Evolutionary conservation across 1,140 invertebrate genomes (phyloP).

Genomic region (Drosophila kanapiae): DNA sequence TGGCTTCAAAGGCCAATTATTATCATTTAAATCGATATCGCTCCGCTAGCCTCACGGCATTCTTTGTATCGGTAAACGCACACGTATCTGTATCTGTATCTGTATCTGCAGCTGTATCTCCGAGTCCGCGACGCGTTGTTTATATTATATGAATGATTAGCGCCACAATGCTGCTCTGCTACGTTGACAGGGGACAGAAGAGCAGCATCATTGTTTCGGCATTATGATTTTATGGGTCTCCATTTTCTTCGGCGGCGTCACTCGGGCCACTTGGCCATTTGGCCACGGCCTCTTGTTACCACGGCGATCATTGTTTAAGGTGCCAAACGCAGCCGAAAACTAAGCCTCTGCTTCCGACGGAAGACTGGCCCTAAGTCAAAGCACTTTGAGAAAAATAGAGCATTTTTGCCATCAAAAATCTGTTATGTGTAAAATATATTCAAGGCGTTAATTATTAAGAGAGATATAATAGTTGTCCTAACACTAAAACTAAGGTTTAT

Average conservation of each 20-base stretch:
- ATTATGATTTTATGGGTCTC: conserved; percentile 46
- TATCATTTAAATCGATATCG: conserved; percentile 81
- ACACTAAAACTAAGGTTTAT: too few species aligned
- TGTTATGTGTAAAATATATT: background rate
- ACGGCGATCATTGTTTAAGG: conserved; percentile 46
- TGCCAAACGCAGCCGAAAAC: conserved; percentile 18
- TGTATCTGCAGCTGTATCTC: conserved; percentile 31
- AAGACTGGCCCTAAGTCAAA: conserved; percentile 10
- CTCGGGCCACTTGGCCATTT: conserved; percentile 24
- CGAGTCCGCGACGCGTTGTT: conserved; percentile 14
- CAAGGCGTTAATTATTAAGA: too few species aligned
- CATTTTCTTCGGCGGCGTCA: conserved; percentile 68
- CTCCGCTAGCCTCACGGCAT: conserved; percentile 50
- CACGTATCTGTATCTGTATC: conserved; percentile 29
- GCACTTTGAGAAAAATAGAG: conserved; percentile 5
- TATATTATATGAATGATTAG: conserved; percentile 71
- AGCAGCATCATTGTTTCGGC: conserved; percentile 32
- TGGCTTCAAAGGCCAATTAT: conserved; percentile 81
- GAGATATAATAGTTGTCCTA: background rate
- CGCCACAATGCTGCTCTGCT: conserved; percentile 42
- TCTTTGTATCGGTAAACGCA: conserved; percentile 49
- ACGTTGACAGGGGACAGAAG: conserved; percentile 19
- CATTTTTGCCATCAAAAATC: background rate
- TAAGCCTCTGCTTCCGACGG: conserved; percentile 49
- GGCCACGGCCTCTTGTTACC: conserved; percentile 24